These are phyloP conservation scores for Echiichthys vipera DNA, from an alignment of 2,797 vertebrate species.

Conservation along the genomic window DNA sequence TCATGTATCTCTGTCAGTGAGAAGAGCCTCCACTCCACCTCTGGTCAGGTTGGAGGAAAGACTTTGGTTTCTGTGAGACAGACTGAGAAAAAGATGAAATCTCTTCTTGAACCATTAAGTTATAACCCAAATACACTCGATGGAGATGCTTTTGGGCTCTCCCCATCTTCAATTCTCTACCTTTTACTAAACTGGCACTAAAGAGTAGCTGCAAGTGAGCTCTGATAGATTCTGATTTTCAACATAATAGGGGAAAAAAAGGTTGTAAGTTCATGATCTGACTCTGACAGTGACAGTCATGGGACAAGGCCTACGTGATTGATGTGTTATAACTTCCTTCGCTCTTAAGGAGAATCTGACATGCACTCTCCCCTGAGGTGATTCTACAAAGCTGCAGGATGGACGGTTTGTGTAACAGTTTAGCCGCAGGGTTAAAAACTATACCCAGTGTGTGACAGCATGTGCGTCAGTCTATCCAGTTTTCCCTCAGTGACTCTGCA, in stretches of 20 bases:
- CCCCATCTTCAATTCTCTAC: background rate
- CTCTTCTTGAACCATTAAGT: background rate
- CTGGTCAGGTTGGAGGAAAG: background rate
- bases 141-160: background rate
- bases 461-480: background rate
- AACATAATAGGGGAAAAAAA: background rate
- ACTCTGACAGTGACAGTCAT: background rate
- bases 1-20: too few relatives aligned
- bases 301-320: too few relatives aligned
- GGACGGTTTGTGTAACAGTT: slow-evolving; percentile 20
- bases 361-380: too few relatives aligned
- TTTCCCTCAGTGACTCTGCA: slow-evolving; percentile 27
- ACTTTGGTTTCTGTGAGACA: background rate
- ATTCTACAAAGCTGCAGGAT: too few relatives aligned
- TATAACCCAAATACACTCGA: background rate
- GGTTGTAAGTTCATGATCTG: background rate
- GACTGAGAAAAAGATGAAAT: background rate
- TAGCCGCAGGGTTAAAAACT: background rate
- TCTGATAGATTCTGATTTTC: background rate
- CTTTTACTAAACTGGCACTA: background rate
- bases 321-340: background rate
- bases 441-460: slow-evolving; percentile 1
- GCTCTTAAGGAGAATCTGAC: background rate
- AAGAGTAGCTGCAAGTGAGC: background rate
- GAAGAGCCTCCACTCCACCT: background rate